phyloP scores from a whole-genome alignment of 2,113 vertebrate genomes.

The Gymnocephalus cernua region DNA sequence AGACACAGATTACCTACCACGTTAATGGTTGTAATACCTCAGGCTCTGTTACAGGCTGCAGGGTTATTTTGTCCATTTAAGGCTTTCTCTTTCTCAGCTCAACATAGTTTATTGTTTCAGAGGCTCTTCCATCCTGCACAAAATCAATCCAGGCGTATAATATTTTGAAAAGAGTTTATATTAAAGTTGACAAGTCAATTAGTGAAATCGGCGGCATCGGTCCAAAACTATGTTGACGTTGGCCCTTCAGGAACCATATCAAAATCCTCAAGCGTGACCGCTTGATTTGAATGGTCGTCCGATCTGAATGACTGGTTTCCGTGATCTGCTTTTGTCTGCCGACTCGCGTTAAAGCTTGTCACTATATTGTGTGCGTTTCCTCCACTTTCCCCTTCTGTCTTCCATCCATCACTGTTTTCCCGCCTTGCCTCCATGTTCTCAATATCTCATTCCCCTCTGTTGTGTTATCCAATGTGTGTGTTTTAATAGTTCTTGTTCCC shows the following conservation, averaged over 20 bases:
- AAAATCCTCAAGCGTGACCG: slow-evolving; percentile 37
- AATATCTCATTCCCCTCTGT: slow-evolving; percentile 1
- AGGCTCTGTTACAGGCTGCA: neutral
- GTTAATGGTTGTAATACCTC: neutral
- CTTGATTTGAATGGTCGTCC: slow-evolving; percentile 57
- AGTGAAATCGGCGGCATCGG: neutral
- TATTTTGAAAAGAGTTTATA: neutral
- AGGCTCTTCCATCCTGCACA: neutral
- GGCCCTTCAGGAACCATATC: neutral
- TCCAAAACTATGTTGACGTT: neutral
- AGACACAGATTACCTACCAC: neutral
- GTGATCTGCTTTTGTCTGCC: slow-evolving; percentile 67
- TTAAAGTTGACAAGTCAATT: neutral
- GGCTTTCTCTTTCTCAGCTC: neutral
- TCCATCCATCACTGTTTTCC: slow-evolving; percentile 47
- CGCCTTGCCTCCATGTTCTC: slow-evolving; percentile 32
- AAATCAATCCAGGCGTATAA: neutral
- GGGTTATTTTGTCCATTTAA: neutral
- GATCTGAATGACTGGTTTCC: slow-evolving; percentile 52
- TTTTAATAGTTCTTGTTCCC: slow-evolving; percentile 51
- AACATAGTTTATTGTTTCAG: neutral
- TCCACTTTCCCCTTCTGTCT: slow-evolving; percentile 26
- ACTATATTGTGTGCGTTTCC: neutral
- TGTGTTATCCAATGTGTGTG: neutral
- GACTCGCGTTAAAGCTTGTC: slow-evolving; percentile 58